These are phyloP conservation scores for Nasonovia ribisnigri DNA, from an alignment of 2,888 invertebrate species.

Conservation along the genomic window DNA sequence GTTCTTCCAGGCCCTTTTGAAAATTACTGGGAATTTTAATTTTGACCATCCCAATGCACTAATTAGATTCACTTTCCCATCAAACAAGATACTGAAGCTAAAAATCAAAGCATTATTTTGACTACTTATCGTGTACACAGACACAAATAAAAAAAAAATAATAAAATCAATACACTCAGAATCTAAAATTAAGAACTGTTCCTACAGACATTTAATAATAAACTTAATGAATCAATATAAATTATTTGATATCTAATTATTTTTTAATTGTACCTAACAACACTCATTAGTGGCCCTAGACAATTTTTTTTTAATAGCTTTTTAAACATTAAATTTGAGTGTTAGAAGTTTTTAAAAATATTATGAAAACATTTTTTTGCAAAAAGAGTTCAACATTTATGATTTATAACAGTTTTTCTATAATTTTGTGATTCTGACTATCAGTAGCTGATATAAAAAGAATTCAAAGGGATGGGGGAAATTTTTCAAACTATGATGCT, in stretches of 20 bases:
- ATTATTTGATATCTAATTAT: neutral
- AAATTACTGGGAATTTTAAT: too few species aligned
- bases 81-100: too few species aligned
- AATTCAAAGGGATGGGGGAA: neutral
- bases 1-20: too few species aligned
- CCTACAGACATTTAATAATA: neutral
- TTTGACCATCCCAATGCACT: too few species aligned
- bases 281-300: neutral
- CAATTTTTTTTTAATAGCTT: neutral
- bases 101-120: too few species aligned
- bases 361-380: neutral
- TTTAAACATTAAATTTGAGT: neutral
- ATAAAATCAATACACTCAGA: too few species aligned
- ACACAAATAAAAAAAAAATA: too few species aligned
- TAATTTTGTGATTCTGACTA: neutral
- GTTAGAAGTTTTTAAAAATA: neutral
- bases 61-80: too few species aligned
- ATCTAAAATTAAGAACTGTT: neutral
- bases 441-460: neutral
- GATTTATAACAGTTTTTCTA: neutral
- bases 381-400: neutral
- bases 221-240: neutral
- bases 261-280: neutral
- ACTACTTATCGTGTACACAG: too few species aligned
- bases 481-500: neutral